These are phyloP conservation scores for Anagrus nilaparvatae DNA, from an alignment of 1,140 invertebrate species.

Conservation along the genomic window DNA sequence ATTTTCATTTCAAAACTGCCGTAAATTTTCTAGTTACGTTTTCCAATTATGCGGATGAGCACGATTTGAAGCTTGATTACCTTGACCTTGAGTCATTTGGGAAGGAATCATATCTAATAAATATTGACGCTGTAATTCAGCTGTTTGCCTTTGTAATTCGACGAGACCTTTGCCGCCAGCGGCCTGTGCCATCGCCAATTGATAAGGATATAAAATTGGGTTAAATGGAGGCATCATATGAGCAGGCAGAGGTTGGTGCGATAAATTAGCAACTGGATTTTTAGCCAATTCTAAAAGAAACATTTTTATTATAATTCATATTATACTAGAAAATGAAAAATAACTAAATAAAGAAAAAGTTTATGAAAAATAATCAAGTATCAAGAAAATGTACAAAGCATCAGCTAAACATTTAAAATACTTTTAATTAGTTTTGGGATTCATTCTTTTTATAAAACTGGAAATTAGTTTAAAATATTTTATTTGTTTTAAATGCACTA, in stretches of 20 bases:
- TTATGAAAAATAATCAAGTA: too few relatives aligned
- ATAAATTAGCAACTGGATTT: constrained; percentile 44
- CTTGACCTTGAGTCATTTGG: constrained; percentile 36
- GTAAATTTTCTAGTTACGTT: constrained; percentile 38
- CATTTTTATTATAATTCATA: too few relatives aligned
- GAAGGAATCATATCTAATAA: constrained; percentile 92
- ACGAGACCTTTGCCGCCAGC: constrained; percentile 51
- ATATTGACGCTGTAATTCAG: constrained; percentile 89
- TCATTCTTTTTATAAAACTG: too few relatives aligned
- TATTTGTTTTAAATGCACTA: too few relatives aligned
- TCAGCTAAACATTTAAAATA: too few relatives aligned
- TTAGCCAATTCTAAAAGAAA: constrained; percentile 37
- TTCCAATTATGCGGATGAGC: constrained; percentile 43
- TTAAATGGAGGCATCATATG: constrained; percentile 69
- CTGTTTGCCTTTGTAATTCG: constrained; percentile 67
- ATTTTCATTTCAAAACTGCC: constrained; percentile 14
- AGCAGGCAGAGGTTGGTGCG: constrained; percentile 57
- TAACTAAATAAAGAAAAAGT: too few relatives aligned
- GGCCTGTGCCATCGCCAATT: constrained; percentile 70
- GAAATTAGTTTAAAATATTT: too few relatives aligned
- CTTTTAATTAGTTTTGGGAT: too few relatives aligned
- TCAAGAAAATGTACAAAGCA: too few relatives aligned
- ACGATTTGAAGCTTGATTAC: constrained; percentile 35
- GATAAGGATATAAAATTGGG: constrained; percentile 76
- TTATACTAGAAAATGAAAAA: too few relatives aligned